phyloP scores from a whole-genome alignment of 2,113 vertebrate species.

The Engystomops pustulosus region DNA sequence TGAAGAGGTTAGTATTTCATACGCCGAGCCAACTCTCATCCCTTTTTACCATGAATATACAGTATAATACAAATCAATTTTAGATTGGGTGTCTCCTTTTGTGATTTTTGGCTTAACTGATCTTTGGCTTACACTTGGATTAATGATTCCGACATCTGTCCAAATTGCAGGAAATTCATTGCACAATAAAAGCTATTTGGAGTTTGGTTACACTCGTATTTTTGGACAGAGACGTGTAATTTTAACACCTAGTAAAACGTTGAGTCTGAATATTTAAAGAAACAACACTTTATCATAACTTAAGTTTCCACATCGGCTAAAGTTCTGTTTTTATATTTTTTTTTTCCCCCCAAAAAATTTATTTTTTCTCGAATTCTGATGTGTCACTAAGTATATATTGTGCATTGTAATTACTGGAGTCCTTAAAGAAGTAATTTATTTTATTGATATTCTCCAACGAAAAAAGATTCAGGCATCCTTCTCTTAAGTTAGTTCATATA shows the following conservation, averaged over 20 bases:
- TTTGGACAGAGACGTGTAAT: not conserved
- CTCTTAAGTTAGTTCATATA: too few species aligned
- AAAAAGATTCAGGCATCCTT: too few species aligned
- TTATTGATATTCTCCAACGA: too few species aligned
- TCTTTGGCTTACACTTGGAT: not conserved
- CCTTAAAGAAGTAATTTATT: too few species aligned
- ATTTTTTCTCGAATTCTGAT: too few species aligned
- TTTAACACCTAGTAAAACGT: not conserved
- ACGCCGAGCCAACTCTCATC: not conserved
- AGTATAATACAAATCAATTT: not conserved
- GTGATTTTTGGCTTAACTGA: not conserved
- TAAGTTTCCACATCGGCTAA: not conserved
- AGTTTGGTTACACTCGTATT: not conserved
- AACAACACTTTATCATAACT: not conserved
- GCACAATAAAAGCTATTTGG: not conserved
- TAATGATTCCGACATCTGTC: not conserved
- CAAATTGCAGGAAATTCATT: not conserved
- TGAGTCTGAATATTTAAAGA: not conserved
- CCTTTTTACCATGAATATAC: not conserved
- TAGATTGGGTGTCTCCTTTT: not conserved
- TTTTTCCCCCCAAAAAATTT: too few species aligned
- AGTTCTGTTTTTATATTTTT: not conserved
- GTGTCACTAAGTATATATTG: too few species aligned
- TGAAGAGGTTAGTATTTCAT: not conserved
- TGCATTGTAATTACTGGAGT: too few species aligned